Evolutionary conservation across 1,140 invertebrate species (phyloP).

Genomic region (Zaprionus vittiger): DNA sequence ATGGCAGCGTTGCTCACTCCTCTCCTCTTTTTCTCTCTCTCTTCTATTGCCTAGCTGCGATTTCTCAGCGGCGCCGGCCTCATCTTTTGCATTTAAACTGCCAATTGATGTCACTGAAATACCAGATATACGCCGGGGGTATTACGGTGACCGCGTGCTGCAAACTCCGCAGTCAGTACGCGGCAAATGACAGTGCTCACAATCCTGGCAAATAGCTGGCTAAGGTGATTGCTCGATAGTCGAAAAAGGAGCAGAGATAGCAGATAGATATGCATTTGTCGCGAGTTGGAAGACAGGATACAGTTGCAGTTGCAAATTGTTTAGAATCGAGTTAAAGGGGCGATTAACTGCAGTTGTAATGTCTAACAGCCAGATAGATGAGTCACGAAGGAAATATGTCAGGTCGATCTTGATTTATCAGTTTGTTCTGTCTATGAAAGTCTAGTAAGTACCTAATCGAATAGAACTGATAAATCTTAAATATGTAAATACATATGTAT

Average conservation of each 20-base stretch:
- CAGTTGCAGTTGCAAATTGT: not conserved
- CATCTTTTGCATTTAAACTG: conserved; percentile 84
- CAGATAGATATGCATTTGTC: conserved; percentile 6
- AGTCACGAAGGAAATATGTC: no score
- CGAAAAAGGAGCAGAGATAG: conserved; percentile 5
- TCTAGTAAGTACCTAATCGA: no score
- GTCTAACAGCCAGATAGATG: no score
- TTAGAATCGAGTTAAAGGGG: not conserved
- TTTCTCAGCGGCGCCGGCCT: conserved; percentile 60
- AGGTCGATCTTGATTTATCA: no score
- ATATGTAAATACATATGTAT: no score
- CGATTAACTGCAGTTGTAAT: not conserved
- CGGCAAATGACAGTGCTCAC: conserved; percentile 62
- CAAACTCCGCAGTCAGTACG: conserved; percentile 52
- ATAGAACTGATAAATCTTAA: no score
- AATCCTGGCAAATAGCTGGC: conserved; percentile 53
- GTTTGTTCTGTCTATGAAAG: no score
- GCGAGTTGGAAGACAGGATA: not conserved
- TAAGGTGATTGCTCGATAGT: conserved; percentile 34
- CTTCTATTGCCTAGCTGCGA: conserved; percentile 55
- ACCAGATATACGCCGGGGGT: conserved; percentile 56
- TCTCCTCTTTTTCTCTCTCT: not conserved
- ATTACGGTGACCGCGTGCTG: conserved; percentile 1
- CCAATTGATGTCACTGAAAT: conserved; percentile 80
- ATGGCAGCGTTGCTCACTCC: not conserved